Conservation (phyloP, 1,140 invertebrate genomes). For the Drosophila athabasca region DNA sequence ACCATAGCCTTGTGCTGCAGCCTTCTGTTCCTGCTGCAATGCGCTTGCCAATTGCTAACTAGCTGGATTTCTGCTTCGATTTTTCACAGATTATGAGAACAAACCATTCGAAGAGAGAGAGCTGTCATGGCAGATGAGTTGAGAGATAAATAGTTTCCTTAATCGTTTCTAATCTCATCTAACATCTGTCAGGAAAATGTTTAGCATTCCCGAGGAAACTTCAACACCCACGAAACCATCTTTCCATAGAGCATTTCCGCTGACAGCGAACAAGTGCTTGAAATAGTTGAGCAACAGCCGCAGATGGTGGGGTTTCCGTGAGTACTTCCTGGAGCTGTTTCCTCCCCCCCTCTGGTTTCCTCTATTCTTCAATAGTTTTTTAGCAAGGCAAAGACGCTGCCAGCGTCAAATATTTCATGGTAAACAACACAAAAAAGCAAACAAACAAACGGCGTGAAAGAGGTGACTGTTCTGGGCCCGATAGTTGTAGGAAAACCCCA, state of each 20-base stretch:
- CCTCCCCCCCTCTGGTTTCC: neutral
- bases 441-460: constrained; percentile 10
- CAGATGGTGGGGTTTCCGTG: constrained; percentile 53
- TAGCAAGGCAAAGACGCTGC: constrained; percentile 67
- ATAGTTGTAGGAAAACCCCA: constrained; percentile 23
- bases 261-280: constrained; percentile 13
- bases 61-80: neutral
- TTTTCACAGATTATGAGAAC: constrained; percentile 7
- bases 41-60: constrained; percentile 17
- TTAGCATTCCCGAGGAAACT: no score
- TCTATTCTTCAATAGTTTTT: constrained; percentile 11
- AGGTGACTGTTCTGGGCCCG: constrained; percentile 13
- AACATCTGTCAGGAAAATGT: no score
- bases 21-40: constrained; percentile 5
- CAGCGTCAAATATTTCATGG: constrained; percentile 76
- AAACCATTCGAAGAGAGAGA: no score
- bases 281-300: constrained; percentile 22
- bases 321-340: constrained; percentile 38
- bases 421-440: constrained; percentile 47
- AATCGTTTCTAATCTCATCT: constrained; percentile 1
- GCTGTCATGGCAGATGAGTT: constrained; percentile 11
- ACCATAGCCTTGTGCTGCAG: neutral
- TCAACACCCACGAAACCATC: no score
- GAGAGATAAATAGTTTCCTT: constrained; percentile 2
- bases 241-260: no score